Evolutionary conservation across 2,888 invertebrate species (phyloP), one percentile per base, ranked within the genome.

Genomic region (Arge pagana): DNA sequence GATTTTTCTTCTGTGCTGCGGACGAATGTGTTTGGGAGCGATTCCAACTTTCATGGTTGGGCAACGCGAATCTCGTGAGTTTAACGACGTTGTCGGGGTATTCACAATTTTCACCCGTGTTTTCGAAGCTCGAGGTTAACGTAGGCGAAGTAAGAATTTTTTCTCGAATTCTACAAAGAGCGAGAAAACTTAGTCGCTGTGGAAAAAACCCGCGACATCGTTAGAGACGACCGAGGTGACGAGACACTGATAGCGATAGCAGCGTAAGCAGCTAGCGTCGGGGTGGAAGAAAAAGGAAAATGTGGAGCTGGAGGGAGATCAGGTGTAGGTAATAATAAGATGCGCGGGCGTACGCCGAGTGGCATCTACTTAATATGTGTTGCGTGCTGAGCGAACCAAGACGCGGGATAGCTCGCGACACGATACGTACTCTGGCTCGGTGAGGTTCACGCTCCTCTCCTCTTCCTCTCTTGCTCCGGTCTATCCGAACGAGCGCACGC

Each of bases 381-480:
- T n/a, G n/a, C n/a, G n/a, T n/a, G n/a, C n/a, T 11, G 23, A 45
- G 23, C 13, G 39, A 39, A 10, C 26, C 15, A 31, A 45, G 45
- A 45, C 45, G 45, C 35, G n/a, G n/a, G n/a, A n/a, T n/a, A n/a
- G n/a, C n/a, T 33, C 45, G 45, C 45, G 45, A 35, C 33, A 45
- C 45, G 33, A 35, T 35, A 35, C 35, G 45, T 45, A 35, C 45
- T 31, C 45, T 24, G 31, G 35, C 35, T 45, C 45, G 15, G 45
- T 35, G 30, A 45, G 31, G 7, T 13, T 11, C 39, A 4, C 15
- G 28, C 13, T n/a, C 49, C 52, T 60, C 52, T 61, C 53, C 55
- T 61, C 58, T 60, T 57, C 57, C 57, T 50, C 50, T 43, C 40
- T 30, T 36, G 35, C 39, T 49, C 56, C n/a, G 54, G 59, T 62